Evolutionary conservation across 2,797 vertebrate genomes (phyloP), one percentile per base, ranked within the genome.

Genomic region (Esox lucius): DNA sequence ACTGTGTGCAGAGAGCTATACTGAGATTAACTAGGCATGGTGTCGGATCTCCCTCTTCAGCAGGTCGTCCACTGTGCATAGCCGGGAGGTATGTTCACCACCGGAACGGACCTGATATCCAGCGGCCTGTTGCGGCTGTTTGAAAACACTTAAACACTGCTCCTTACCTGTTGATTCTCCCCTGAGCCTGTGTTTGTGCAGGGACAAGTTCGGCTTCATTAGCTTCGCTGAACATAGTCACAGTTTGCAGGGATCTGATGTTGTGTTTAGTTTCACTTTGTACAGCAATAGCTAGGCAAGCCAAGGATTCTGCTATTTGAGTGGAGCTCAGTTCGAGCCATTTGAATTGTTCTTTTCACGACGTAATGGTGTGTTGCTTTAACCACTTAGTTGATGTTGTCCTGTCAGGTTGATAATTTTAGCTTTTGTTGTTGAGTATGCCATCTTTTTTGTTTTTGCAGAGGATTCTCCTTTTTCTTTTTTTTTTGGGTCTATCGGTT

Each of bases 21-120:
- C 86, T 80, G 35, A 81, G 83, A 81, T 82, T 66, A 70, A 77
- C 61, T 78, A 28, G 73, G 82, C 78, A 85, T 86, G 84, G 5
- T 51, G 49, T 19, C 15, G 84, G 88, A 91, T 87, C 84, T 86
- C 82, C 74, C 81, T 75, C 77, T 89, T 90, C 86, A 85, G 86
- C 83, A 82, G 87, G 85, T 81, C 75, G 82, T 78, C 83, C 83
- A 71, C 76, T 35, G 15, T 68, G 74, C 78, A 84, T 75, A 51
- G 61, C 26, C 3, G 49, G 70, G 70, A 70, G 74, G 77, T 78
- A 31, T 82, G 88, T 86, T 87, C 83, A 86, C 2, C 48, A 59
- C 61, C 71, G 17, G 75, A 76, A n/a, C n/a, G n/a, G n/a, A n/a
- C n/a, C n/a, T n/a, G n/a, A n/a, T n/a, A n/a, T n/a, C n/a, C n/a